A percentile compares a stretch with the other conserved stretches of the same genome.
Conservation (phyloP, 2,888 invertebrate species). For the Dynastes grantii region DNA sequence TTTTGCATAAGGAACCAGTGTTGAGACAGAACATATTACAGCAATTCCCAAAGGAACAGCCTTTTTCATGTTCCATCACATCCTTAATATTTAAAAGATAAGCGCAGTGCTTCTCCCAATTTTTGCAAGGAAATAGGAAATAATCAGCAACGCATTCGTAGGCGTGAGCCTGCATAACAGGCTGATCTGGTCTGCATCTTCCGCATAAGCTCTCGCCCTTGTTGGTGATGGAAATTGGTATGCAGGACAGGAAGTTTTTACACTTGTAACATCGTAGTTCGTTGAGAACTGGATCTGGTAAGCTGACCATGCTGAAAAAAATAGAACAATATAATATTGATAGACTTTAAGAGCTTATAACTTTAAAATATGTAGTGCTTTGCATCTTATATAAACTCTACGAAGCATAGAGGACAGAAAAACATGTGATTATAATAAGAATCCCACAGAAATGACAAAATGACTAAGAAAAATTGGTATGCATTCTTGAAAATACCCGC, state of each 20-base stretch:
- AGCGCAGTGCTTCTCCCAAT: slow-evolving; percentile 65
- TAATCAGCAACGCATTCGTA: slow-evolving; percentile 66
- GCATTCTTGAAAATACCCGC: too few species aligned
- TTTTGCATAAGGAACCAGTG: slow-evolving; percentile 60
- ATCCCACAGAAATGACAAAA: too few species aligned
- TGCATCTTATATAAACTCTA: too few species aligned
- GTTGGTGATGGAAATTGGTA: slow-evolving; percentile 64
- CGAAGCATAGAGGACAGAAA: too few species aligned
- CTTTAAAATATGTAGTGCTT: too few species aligned
- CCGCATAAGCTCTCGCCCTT: slow-evolving; percentile 64
- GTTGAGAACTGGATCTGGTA: slow-evolving; percentile 58
- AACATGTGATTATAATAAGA: too few species aligned
- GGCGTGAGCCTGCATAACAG: slow-evolving; percentile 57
- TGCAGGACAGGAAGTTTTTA: slow-evolving; percentile 64
- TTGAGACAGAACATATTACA: slow-evolving; percentile 62
- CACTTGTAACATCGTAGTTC: slow-evolving; percentile 64
- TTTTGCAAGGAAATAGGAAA: slow-evolving; percentile 66
- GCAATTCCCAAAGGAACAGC: slow-evolving; percentile 61
- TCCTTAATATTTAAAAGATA: slow-evolving; percentile 63
- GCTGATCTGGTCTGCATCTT: slow-evolving; percentile 60
- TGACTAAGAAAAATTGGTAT: too few species aligned
- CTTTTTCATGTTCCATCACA: slow-evolving; percentile 63
- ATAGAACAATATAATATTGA: neutral
- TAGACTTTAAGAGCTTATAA: neutral
- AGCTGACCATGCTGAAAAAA: slow-evolving; percentile 46